Evolutionary conservation across 2,113 vertebrate species (phyloP).

Genomic region (Egretta garzetta): DNA sequence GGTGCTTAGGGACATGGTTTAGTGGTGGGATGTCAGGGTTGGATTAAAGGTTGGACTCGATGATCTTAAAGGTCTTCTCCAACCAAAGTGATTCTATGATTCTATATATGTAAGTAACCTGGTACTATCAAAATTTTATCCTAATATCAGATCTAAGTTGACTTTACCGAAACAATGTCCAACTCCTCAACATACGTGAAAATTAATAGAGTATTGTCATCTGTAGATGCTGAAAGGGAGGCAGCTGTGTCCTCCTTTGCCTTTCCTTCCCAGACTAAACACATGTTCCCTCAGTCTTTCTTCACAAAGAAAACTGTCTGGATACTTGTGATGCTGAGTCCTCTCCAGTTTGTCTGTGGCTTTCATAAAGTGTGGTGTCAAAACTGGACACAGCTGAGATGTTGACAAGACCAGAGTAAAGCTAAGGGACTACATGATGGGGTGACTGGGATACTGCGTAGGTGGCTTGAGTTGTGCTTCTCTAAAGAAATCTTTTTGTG

Average conservation of each 20-base stretch:
- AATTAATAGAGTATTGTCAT: background rate
- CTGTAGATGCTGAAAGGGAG: background rate
- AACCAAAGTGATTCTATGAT: too few relatives aligned
- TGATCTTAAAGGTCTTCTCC: too few relatives aligned
- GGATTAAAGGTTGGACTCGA: too few relatives aligned
- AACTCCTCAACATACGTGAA: background rate
- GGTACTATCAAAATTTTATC: background rate
- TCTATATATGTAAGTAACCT: background rate
- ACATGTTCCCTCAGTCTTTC: background rate
- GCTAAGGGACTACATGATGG: background rate
- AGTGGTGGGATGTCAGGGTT: too few relatives aligned
- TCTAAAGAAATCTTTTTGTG: constrained; percentile 5
- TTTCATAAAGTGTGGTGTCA: background rate
- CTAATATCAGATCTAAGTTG: background rate
- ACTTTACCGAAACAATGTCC: background rate
- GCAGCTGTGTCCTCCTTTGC: background rate
- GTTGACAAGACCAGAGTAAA: background rate
- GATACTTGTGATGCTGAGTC: background rate
- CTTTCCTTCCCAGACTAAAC: background rate
- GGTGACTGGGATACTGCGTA: background rate
- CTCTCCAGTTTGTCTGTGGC: background rate
- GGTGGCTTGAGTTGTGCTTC: background rate
- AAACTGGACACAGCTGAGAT: background rate
- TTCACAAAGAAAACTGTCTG: background rate
- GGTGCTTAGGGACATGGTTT: too few relatives aligned